phyloP scores from a whole-genome alignment of 1,140 invertebrate genomes.

The Lanistes nyassanus region DNA sequence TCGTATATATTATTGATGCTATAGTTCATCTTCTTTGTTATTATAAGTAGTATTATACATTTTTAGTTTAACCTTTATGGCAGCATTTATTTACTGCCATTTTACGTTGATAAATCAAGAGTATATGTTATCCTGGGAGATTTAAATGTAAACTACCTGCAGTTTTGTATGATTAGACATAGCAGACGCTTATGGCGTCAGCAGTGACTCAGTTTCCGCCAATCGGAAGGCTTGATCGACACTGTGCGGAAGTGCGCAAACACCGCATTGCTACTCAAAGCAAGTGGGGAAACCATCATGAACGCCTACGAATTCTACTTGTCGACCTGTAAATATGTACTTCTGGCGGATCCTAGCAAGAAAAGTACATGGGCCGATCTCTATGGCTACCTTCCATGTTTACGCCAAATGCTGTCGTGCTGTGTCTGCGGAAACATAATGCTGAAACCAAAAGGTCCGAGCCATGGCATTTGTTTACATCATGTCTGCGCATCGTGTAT shows the following conservation, averaged over 20 bases:
- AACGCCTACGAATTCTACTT: constrained; percentile 87
- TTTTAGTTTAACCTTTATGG: too few relatives aligned
- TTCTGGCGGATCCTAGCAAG: constrained; percentile 78
- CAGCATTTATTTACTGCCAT: too few relatives aligned
- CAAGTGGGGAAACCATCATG: constrained; percentile 69
- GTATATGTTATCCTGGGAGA: too few relatives aligned
- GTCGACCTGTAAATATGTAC: constrained; percentile 82
- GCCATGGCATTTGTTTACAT: constrained; percentile 85
- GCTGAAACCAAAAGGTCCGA: constrained; percentile 84
- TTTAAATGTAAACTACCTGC: too few relatives aligned
- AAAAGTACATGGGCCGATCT: constrained; percentile 81
- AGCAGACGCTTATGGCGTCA: constrained; percentile 16
- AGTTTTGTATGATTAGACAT: too few relatives aligned
- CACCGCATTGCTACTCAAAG: constrained; percentile 9
- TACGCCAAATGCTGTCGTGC: constrained; percentile 87
- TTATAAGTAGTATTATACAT: too few relatives aligned
- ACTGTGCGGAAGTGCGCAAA: constrained; percentile 24
- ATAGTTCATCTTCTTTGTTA: too few relatives aligned
- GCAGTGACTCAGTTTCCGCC: constrained; percentile 1
- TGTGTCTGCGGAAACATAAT: constrained; percentile 87
- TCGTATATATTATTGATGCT: too few relatives aligned
- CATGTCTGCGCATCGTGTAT: constrained; percentile 84
- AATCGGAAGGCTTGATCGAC: constrained; percentile 15
- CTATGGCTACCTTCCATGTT: constrained; percentile 82
- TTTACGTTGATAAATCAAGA: too few relatives aligned